Percentiles rank a stretch among this genome's conserved stretches.
These are phyloP conservation scores for Oncopeltus fasciatus DNA, from an alignment of 1,140 invertebrate species.

Conservation along the genomic window DNA sequence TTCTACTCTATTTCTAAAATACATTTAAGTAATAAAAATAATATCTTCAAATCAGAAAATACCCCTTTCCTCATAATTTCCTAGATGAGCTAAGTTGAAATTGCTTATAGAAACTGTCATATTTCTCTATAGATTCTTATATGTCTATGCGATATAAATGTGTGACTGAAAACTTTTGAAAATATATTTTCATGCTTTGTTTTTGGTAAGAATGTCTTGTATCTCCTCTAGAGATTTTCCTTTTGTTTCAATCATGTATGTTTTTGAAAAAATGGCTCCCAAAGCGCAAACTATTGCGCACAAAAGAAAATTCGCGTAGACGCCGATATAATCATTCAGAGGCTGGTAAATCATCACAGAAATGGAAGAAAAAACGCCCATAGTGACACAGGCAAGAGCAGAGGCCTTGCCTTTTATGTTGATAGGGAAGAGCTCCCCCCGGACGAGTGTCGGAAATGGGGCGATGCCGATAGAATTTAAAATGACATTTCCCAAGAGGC, in stretches of 20 bases:
- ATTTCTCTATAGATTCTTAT: no score
- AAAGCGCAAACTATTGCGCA: constrained; percentile 54
- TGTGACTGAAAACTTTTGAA: no score
- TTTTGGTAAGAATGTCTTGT: constrained; percentile 29
- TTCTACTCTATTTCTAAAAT: no score
- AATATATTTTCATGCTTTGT: neutral
- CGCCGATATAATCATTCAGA: constrained; percentile 42
- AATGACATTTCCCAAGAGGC: constrained; percentile 4
- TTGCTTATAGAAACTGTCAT: no score
- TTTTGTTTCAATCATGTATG: constrained; percentile 64
- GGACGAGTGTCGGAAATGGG: constrained; percentile 17
- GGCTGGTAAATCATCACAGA: constrained; percentile 57
- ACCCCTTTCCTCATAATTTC: no score
- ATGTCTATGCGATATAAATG: no score
- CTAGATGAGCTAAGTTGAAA: no score
- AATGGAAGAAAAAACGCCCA: constrained; percentile 33
- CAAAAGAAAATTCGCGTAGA: constrained; percentile 59
- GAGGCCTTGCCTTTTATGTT: constrained; percentile 19
- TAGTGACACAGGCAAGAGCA: constrained; percentile 10
- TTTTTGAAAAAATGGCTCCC: constrained; percentile 39
- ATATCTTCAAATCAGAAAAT: no score
- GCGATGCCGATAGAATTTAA: constrained; percentile 17
- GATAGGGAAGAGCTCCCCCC: constrained; percentile 19
- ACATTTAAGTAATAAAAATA: no score
- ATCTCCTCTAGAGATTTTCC: constrained; percentile 62